These are phyloP conservation scores for Hylaeus anthracinus DNA, from an alignment of 1,140 invertebrate genomes.

Conservation along the genomic window DNA sequence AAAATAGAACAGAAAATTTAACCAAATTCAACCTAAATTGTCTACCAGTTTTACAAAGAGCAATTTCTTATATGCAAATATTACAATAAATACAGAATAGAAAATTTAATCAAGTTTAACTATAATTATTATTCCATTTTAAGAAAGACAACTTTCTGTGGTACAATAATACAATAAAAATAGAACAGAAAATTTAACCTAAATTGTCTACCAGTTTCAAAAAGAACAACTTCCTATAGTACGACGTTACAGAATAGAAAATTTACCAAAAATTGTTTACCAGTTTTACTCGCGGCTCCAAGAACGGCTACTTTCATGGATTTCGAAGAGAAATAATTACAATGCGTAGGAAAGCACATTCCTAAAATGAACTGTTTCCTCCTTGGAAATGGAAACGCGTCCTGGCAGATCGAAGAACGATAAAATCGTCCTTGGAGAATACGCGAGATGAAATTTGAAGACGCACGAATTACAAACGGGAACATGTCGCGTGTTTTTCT, in stretches of 20 bases:
- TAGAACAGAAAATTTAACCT: constrained; percentile 1
- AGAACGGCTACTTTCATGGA: constrained; percentile 73
- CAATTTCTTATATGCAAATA: no score
- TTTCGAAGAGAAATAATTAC: constrained; percentile 43
- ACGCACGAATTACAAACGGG: background rate
- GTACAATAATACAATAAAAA: no score
- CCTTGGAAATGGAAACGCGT: background rate
- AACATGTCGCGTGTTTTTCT: constrained; percentile 16
- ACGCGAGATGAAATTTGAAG: background rate
- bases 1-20: no score
- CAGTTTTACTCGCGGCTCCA: constrained; percentile 69
- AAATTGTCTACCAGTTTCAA: no score
- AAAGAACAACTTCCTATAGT: no score
- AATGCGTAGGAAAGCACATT: background rate
- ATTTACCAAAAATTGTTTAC: constrained; percentile 46
- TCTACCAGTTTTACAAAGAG: no score
- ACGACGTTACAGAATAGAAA: no score
- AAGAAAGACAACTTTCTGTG: no score
- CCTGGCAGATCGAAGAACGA: background rate
- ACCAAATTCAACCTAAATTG: background rate
- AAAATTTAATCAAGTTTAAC: no score
- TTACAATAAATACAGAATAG: no score
- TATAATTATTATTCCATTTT: no score
- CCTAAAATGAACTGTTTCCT: background rate
- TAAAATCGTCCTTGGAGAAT: background rate